A percentile compares a stretch with the other conserved stretches of the same genome.
These are phyloP conservation scores for Lampris incognitus DNA, from an alignment of 2,113 vertebrate genomes.

Conservation along the genomic window DNA sequence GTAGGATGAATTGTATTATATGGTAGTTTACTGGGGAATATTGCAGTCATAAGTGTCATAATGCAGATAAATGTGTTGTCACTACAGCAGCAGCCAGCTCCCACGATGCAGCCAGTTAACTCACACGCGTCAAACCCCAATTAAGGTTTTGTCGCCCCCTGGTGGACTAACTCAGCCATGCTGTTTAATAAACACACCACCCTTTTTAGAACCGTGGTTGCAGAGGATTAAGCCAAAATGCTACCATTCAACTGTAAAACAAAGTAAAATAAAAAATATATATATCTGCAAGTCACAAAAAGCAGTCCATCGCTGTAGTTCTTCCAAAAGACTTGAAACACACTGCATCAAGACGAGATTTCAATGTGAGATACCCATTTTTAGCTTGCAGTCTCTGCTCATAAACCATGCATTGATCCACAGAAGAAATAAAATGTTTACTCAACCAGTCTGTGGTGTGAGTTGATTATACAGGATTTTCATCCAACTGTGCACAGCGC, in stretches of 20 bases:
- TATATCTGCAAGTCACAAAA: background rate
- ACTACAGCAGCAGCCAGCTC: background rate
- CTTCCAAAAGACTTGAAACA: background rate
- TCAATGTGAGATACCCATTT: background rate
- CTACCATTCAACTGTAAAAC: background rate
- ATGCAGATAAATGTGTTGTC: background rate
- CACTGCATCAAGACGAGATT: background rate
- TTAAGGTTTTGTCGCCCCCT: constrained; percentile 11
- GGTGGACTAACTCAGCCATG: constrained; percentile 9
- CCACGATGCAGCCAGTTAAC: background rate
- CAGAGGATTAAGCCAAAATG: background rate
- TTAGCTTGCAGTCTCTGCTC: background rate
- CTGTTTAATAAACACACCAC: background rate
- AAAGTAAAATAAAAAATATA: background rate
- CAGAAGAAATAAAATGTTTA: background rate
- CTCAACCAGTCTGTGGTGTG: background rate
- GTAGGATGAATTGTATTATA: too few species aligned
- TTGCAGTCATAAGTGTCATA: background rate
- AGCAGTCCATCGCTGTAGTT: background rate
- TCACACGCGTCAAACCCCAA: background rate
- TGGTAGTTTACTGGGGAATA: background rate
- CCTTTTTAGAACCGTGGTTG: background rate
- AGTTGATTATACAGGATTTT: background rate
- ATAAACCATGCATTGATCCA: background rate
- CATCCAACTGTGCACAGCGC: background rate